These are phyloP conservation scores for Achroia grisella DNA, from an alignment of 1,140 invertebrate species.

Conservation along the genomic window DNA sequence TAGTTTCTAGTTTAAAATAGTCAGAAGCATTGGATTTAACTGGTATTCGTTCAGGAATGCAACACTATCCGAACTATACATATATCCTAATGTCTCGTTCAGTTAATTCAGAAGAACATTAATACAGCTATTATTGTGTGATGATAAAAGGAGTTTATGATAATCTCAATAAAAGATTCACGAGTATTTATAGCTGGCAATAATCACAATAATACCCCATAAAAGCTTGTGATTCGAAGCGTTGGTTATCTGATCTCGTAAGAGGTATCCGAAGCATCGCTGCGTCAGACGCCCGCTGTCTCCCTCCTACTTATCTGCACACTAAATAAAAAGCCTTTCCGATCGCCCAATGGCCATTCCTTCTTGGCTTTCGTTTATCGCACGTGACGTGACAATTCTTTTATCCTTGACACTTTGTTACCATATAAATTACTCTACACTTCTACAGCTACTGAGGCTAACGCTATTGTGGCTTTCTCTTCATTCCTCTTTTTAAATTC, in stretches of 20 bases:
- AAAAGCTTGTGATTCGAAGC: constrained; percentile 19
- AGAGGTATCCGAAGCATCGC: not conserved
- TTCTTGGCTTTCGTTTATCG: constrained; percentile 33
- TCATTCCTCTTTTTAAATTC: constrained; percentile 63
- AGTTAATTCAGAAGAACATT: too few relatives aligned
- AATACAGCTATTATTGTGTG: too few relatives aligned
- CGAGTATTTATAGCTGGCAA: constrained; percentile 50
- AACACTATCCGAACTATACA: too few relatives aligned
- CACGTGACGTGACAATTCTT: constrained; percentile 52
- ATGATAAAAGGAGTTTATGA: too few relatives aligned
- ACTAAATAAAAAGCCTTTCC: constrained; percentile 40
- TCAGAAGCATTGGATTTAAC: too few relatives aligned
- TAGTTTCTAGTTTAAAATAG: constrained; percentile 27
- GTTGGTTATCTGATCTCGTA: constrained; percentile 56
- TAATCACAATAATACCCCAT: constrained; percentile 56
- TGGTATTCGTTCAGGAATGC: too few relatives aligned
- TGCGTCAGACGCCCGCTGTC: constrained; percentile 34
- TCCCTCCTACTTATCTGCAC: constrained; percentile 34
- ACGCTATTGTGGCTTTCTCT: constrained; percentile 35
- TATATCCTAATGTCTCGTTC: too few relatives aligned
- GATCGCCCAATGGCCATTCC: constrained; percentile 16
- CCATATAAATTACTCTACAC: constrained; percentile 55
- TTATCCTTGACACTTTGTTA: constrained; percentile 49
- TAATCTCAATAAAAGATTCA: too few relatives aligned
- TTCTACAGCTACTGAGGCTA: constrained; percentile 30